Evolutionary conservation across 2,888 invertebrate genomes (phyloP), one percentile per base, ranked within the genome.

Genomic region (Pachycephus smyrnensis): DNA sequence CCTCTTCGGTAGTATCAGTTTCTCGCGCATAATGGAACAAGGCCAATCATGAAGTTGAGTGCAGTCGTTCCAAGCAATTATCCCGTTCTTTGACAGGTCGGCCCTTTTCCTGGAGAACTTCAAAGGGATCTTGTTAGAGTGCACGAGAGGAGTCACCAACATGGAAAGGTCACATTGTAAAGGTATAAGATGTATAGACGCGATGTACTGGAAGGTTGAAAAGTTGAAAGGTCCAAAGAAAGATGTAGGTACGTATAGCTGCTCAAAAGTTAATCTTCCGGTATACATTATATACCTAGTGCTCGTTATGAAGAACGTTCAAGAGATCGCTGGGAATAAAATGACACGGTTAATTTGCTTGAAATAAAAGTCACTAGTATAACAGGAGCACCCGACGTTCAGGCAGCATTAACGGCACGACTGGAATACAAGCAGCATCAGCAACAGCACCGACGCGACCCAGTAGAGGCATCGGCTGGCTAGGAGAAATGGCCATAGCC

Each of bases 81-180:
- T 81, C 83, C 75, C 76, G 75, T 76, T 75, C 82, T 80, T 81
- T 82, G 82, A 81, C 78, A 55, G 55, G 23, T 55, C 55, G 55
- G 2, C 9, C 55, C 55, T 55, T 55, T 9, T 23, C 55, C 55
- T 23, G 23, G 2, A 55, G 23, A 55, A 55, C 23, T 23, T 55
- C 23, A 55, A 55, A 55, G 55, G 55, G 55, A 55, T 55, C 55
- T 55, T 55, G 55, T 55, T 55, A 55, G 4, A 23, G 55, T 23
- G 1, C 23, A 55, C 23, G 2, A 9, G 9, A 23, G 55, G 9
- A 55, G 23, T 9, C 23, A 2, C 9, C 23, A 23, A 9, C 55
- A 9, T 55, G 23, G 55, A 55, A 55, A 55, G 55, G 6, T 55
- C 23, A 55, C 55, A 37, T 37, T 35, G 35, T 35, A 9, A 35